These are phyloP conservation scores for Myotis myotis DNA, from an alignment of 2,797 vertebrate species.

Conservation along the genomic window DNA sequence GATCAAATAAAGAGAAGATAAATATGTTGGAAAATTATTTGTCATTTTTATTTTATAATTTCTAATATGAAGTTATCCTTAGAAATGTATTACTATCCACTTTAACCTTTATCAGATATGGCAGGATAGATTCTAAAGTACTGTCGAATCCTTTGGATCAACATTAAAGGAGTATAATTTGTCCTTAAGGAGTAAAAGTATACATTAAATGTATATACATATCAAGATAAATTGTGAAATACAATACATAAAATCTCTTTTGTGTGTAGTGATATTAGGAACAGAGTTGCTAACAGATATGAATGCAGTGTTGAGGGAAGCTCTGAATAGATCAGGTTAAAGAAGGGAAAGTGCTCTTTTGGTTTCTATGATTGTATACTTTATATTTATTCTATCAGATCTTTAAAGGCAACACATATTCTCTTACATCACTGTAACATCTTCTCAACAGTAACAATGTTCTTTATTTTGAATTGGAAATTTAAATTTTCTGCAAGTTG, in stretches of 20 bases:
- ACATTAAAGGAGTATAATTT: not conserved
- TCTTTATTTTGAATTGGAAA: not conserved
- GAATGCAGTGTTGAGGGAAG: not conserved
- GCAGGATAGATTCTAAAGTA: not conserved
- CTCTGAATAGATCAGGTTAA: not conserved
- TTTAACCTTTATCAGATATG: not conserved
- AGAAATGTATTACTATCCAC: not conserved
- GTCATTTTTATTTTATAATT: not conserved
- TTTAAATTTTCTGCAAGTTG: not conserved
- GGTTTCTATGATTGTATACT: not conserved
- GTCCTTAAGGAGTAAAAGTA: not conserved
- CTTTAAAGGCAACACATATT: not conserved
- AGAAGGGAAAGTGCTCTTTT: not conserved
- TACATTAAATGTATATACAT: not conserved
- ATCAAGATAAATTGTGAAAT: not conserved
- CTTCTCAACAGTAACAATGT: not conserved
- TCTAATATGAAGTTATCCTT: not conserved
- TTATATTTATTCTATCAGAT: not conserved
- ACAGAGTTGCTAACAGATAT: not conserved
- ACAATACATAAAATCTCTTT: not conserved
- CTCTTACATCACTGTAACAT: not conserved
- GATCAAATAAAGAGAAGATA: not conserved
- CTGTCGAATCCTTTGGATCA: not conserved
- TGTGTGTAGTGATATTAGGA: not conserved
- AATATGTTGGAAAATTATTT: not conserved